These are phyloP conservation scores for Parasteatoda tepidariorum DNA, from an alignment of 1,140 invertebrate species.

Conservation along the genomic window DNA sequence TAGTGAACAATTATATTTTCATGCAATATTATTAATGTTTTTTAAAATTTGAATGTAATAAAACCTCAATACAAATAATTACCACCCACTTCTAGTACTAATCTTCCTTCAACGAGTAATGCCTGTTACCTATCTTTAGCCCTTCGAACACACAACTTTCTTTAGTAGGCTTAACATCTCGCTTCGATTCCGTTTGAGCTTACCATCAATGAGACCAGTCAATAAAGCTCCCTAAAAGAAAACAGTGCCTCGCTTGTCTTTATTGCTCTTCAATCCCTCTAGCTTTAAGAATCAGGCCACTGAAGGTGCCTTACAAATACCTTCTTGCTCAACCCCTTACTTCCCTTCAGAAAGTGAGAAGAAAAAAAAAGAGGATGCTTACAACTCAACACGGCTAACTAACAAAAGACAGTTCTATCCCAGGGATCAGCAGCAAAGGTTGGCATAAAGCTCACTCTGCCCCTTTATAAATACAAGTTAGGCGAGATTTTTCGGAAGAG, in stretches of 20 bases:
- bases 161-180: background rate
- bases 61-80: too few relatives aligned
- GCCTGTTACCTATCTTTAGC: too few relatives aligned
- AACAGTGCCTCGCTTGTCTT: background rate
- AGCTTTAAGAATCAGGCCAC: background rate
- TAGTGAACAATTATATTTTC: too few relatives aligned
- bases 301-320: background rate
- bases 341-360: too few relatives aligned
- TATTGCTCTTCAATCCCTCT: background rate
- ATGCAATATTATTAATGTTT: too few relatives aligned
- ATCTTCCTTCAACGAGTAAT: too few relatives aligned
- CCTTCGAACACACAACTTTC: background rate
- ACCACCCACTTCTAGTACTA: too few relatives aligned
- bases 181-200: background rate
- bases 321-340: background rate
- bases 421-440: background rate
- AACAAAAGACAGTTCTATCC: background rate
- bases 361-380: background rate
- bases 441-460: background rate
- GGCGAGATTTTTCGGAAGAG: background rate
- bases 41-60: too few relatives aligned
- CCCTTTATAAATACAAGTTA: background rate
- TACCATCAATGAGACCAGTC: background rate
- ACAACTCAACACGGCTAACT: background rate
- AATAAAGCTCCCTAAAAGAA: background rate